phyloP scores from a whole-genome alignment of 2,888 invertebrate genomes.

The Callosobruchus maculatus region DNA sequence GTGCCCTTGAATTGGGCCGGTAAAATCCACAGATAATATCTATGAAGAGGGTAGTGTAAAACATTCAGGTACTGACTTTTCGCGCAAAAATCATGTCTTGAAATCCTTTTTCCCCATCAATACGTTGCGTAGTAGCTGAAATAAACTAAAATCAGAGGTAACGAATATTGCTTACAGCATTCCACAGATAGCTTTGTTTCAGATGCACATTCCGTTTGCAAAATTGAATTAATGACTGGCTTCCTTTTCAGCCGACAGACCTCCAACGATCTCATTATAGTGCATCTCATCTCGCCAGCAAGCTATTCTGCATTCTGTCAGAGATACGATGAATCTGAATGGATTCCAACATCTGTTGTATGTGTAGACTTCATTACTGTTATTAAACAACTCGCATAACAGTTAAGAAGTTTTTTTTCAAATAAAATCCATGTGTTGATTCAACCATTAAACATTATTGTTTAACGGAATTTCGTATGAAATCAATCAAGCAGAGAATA shows the following conservation, averaged over 20 bases:
- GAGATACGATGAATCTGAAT: neutral
- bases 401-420: neutral
- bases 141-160: slow-evolving; percentile 1
- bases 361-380: neutral
- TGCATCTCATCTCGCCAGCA: neutral
- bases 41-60: too few relatives aligned
- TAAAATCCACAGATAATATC: too few relatives aligned
- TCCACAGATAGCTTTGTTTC: neutral
- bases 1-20: too few relatives aligned
- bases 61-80: too few relatives aligned
- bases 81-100: too few relatives aligned
- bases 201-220: neutral
- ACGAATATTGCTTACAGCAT: too few relatives aligned
- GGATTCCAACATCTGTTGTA: neutral
- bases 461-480: too few relatives aligned
- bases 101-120: too few relatives aligned
- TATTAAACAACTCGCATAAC: neutral
- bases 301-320: neutral
- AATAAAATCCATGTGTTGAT: neutral
- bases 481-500: too few relatives aligned
- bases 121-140: too few relatives aligned
- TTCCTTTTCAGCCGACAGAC: neutral
- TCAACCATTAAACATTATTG: neutral
- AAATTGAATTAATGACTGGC: neutral
- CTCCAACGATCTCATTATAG: neutral